Evolutionary conservation across 2,888 invertebrate genomes (phyloP).

Genomic region (Reticulitermes lucifugus): DNA sequence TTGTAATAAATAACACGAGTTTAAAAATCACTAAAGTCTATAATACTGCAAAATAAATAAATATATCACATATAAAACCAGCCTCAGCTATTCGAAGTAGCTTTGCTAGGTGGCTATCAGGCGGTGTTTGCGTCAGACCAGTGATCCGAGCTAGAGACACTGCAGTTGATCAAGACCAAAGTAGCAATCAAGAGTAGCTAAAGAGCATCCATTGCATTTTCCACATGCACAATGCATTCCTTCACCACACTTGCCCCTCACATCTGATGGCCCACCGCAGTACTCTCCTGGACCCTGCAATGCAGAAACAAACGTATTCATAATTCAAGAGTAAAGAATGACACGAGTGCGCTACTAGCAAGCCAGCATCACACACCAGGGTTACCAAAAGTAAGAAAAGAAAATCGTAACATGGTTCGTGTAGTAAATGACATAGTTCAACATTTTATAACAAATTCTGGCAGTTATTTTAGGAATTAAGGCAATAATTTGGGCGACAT

Average conservation of each 20-base stretch:
- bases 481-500: no score
- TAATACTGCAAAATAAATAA: not conserved
- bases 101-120: not conserved
- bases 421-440: no score
- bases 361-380: no score
- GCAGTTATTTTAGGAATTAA: no score
- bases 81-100: not conserved
- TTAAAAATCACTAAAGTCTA: no score
- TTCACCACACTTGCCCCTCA: constrained; percentile 62
- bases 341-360: no score
- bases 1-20: not conserved
- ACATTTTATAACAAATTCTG: no score
- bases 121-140: not conserved
- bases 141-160: not conserved
- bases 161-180: constrained; percentile 2
- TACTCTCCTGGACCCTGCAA: constrained; percentile 63
- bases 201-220: constrained; percentile 63
- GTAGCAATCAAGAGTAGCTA: constrained; percentile 57
- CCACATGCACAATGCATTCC: constrained; percentile 62
- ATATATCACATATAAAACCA: not conserved
- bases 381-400: no score
- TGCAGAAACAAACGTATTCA: not conserved
- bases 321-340: no score
- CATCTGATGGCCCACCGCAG: constrained; percentile 62
- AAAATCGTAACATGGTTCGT: no score